Evolutionary conservation across 1,140 invertebrate genomes (phyloP), one percentile per base, ranked within the genome.

Genomic region (Drosophila virilis): DNA sequence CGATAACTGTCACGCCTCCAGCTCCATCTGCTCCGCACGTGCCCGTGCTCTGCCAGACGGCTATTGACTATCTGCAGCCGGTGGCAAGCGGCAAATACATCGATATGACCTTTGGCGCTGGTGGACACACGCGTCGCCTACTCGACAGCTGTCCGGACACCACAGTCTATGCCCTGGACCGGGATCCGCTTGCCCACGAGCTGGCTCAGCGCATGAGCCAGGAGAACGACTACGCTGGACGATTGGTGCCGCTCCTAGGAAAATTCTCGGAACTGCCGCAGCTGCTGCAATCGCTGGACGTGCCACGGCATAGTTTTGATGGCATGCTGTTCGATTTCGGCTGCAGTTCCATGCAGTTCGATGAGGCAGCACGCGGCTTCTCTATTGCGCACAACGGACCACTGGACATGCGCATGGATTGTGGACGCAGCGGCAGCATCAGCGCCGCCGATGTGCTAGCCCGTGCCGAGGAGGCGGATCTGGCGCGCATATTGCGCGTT

Each of bases 341-440:
- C n/a, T 97, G 96, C 91, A 99, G 98, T 5, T 98, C 97, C 1
- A 98, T 99, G 97, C 98, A 99, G 93, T 96, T 98, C 91, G 96
- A 98, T 88, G 93, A 94, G 80, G 93, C 94, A 2, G 93, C 94
- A 13, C 94, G 98, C 90, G 98, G 98, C 6, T 99, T 99, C 93
- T 95, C 96, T 10, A 78, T 98, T 0, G 96, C 95, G 50, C 94
- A 95, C 90, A 94, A 98, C 94, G 97, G 97, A 0, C 96, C 96
- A 8, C 93, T 99, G 51, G 98, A 99, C 91, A 99, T 99, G 98
- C 94, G 98, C 91, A 99, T 99, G 98, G 97, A 98, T 93, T 95
- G 95, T 2, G 92, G 94, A 33, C 94, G 96, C 79, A 95, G 93
- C 13, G 78, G 59, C 1, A 93, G 95, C 46, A 95, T 96, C 12